A percentile compares a stretch with the other conserved stretches of the same genome.
These are phyloP conservation scores for Nymphalis io DNA, from an alignment of 1,140 invertebrate species.

Conservation along the genomic window DNA sequence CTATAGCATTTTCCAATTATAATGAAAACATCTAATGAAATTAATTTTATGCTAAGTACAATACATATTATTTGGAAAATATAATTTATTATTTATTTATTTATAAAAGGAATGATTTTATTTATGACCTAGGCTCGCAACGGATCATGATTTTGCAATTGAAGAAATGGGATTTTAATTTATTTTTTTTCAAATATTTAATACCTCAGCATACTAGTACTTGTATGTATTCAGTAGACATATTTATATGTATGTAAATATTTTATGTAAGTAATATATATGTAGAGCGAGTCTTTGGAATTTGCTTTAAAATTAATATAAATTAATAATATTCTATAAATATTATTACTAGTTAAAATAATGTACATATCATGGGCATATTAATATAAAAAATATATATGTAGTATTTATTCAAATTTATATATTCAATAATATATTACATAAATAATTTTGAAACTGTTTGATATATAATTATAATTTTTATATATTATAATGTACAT, in stretches of 20 bases:
- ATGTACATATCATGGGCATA: slow-evolving; percentile 43
- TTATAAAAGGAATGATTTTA: slow-evolving; percentile 34
- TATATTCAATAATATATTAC: slow-evolving; percentile 27
- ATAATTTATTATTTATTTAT: slow-evolving; percentile 43
- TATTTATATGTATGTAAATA: slow-evolving; percentile 48
- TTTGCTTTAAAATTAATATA: slow-evolving; percentile 59
- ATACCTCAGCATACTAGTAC: slow-evolving; percentile 62
- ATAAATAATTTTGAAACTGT: slow-evolving; percentile 28
- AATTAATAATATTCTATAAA: slow-evolving; percentile 21
- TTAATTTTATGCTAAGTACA: slow-evolving; percentile 37
- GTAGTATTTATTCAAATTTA: slow-evolving; percentile 33
- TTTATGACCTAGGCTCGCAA: slow-evolving; percentile 44
- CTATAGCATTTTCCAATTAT: slow-evolving; percentile 21
- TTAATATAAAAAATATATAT: slow-evolving; percentile 37
- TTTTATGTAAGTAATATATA: slow-evolving; percentile 54
- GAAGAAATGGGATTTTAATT: slow-evolving; percentile 31
- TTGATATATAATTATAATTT: slow-evolving; percentile 36
- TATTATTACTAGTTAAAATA: slow-evolving; percentile 32
- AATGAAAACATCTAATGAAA: slow-evolving; percentile 29
- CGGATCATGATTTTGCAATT: slow-evolving; percentile 43
- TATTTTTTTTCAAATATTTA: slow-evolving; percentile 42
- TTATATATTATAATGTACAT: slow-evolving; percentile 54
- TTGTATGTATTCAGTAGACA: slow-evolving; percentile 34
- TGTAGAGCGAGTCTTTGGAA: slow-evolving; percentile 63
- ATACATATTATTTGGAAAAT: slow-evolving; percentile 35